Conservation (phyloP, 2,113 vertebrate species). For the Channa maculata region DNA sequence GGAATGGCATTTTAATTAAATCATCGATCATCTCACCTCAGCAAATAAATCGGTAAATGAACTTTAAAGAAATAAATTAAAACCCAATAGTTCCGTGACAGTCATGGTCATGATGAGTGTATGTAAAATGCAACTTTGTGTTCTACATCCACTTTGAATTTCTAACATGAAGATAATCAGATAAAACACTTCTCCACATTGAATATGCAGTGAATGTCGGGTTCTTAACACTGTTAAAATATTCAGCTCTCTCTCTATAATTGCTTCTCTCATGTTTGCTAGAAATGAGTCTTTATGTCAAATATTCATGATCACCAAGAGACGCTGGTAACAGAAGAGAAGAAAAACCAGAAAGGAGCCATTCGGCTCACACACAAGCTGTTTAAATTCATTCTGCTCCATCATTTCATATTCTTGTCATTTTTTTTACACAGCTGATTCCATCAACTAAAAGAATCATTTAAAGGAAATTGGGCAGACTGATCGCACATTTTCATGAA, state of each 20-base stretch:
- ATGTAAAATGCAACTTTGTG: too few relatives aligned
- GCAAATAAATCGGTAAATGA: too few relatives aligned
- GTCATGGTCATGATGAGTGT: too few relatives aligned
- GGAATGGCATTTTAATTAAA: too few relatives aligned
- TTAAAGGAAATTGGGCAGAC: not conserved
- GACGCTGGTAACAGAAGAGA: not conserved
- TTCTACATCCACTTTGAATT: too few relatives aligned
- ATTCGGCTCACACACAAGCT: not conserved
- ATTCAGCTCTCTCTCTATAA: not conserved
- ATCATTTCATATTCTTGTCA: conserved; percentile 1
- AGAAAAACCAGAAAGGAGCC: conserved; percentile 7
- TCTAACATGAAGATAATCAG: too few relatives aligned
- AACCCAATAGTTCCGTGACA: too few relatives aligned
- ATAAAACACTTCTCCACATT: not conserved
- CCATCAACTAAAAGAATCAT: not conserved
- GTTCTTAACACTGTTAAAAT: not conserved
- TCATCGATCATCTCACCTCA: too few relatives aligned
- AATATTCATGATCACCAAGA: conserved; percentile 8
- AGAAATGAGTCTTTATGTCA: conserved; percentile 2
- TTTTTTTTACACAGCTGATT: not conserved
- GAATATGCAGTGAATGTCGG: not conserved
- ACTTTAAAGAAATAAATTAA: too few relatives aligned
- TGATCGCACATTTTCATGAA: not conserved
- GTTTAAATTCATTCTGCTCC: not conserved
- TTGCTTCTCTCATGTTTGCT: not conserved